Conservation (phyloP, 2,888 invertebrate genomes). For the Poecilus cupreus region DNA sequence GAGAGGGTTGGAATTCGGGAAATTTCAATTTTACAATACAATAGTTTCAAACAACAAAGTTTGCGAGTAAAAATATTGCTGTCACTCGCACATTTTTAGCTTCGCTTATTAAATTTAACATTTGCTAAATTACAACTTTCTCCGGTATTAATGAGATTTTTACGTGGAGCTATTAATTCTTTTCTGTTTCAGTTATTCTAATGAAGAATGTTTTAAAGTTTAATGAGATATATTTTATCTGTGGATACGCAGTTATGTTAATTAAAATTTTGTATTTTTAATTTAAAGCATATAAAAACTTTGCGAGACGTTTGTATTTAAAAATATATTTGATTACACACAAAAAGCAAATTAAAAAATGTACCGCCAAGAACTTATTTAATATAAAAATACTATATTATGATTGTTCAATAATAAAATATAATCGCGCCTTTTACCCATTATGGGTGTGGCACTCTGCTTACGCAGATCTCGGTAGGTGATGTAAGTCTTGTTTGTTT, state of each 20-base stretch:
- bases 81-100: constrained; percentile 48
- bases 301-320: background rate
- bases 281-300: background rate
- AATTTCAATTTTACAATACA: constrained; percentile 58
- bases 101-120: constrained; percentile 29
- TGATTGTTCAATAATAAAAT: too few species aligned
- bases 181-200: constrained; percentile 30
- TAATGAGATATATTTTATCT: constrained; percentile 36
- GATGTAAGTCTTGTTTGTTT: too few species aligned
- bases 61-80: constrained; percentile 22
- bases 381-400: too few species aligned
- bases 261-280: constrained; percentile 28
- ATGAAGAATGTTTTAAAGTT: constrained; percentile 22
- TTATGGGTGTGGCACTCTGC: too few species aligned
- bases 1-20: constrained; percentile 23
- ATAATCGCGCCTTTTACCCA: too few species aligned
- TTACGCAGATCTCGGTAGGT: too few species aligned
- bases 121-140: background rate
- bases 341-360: too few species aligned
- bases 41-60: constrained; percentile 45
- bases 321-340: too few species aligned
- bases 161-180: constrained; percentile 1
- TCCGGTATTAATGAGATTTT: constrained; percentile 14
- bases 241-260: background rate
- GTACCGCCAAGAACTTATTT: too few species aligned